Base-by-base conservation (phyloP, 2,113 vertebrate genomes). In the Steatornis caripensis region DNA sequence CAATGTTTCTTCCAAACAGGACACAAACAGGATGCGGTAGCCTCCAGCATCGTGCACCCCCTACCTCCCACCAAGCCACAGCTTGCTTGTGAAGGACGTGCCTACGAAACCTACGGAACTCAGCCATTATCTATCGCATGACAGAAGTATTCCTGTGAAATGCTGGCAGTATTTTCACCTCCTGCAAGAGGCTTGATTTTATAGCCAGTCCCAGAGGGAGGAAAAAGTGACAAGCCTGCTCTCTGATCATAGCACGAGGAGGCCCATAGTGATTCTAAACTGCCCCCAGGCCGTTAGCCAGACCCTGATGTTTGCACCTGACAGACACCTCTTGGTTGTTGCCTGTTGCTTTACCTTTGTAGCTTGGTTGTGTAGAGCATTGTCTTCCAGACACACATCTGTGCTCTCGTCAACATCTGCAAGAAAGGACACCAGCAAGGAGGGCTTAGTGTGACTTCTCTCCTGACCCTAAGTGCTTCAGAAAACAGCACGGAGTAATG, bases 51-150 rank as follows among this genome's bases (percentile, higher is more conserved):
- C 15, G 0, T 53, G 37, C 57, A 43, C 30, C 8, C 32, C 21
- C 16, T 46, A 10, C 37, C 15, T 87, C 23, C 64, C 8, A 41
- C 64, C 3, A 18, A 16, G 30, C 8, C 72, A 80, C 76, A 80
- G 36, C 13, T 81, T 61, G 11, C 21, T 57, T 77, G 30, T n/a
- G 48, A 69, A 69, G 27, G 49, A 61, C 2, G 4, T 24, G 21
- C 8, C 37, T 7, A 17, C 30, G 49, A 81, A 81, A 77, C 34
- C 36, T 81, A 21, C 15, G 32, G 14, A 19, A 91, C 43, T 76
- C 49, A 48, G 36, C 5, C 64, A 48, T n/a, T 4, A 0, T 72
- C 24, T 68, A 11, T 37, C 0, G 0, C 36, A 39, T 30, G 36
- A 23, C 58, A 61, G 26, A 86, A 86, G 51, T 58, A 83, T 29